Percentiles rank a stretch among this genome's conserved stretches.
phyloP scores from a whole-genome alignment of 2,113 vertebrate species.

The Morone chrysops region DNA sequence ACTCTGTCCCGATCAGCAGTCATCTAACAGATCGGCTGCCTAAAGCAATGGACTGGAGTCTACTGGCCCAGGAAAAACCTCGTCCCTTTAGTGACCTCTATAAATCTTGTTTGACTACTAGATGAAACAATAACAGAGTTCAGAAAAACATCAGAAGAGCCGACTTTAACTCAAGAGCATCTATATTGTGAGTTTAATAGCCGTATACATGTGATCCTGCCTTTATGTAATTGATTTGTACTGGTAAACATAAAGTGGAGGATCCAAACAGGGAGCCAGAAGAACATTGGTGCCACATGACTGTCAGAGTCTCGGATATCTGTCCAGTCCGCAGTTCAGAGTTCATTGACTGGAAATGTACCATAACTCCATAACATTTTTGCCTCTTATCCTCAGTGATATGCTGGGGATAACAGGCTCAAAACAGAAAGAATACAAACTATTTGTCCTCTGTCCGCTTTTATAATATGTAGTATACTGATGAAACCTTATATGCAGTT shows the following conservation, averaged over 20 bases:
- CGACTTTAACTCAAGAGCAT: conserved; percentile 8
- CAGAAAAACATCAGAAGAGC: conserved; percentile 12
- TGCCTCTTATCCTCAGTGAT: background rate
- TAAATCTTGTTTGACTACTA: conserved; percentile 24
- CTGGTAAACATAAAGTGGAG: conserved; percentile 19
- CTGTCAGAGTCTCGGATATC: conserved; percentile 22
- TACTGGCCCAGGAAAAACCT: background rate
- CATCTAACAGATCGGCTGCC: conserved; percentile 48
- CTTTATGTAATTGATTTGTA: conserved; percentile 34
- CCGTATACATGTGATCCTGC: conserved; percentile 38
- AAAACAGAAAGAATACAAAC: background rate
- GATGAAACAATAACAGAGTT: conserved; percentile 19
- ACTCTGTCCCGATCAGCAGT: conserved; percentile 50
- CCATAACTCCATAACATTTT: background rate
- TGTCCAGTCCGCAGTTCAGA: background rate
- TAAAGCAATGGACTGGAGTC: conserved; percentile 20
- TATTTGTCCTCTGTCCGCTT: background rate
- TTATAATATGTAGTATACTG: background rate
- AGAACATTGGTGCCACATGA: conserved; percentile 2
- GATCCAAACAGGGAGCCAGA: background rate
- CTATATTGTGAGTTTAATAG: background rate
- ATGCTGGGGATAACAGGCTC: background rate
- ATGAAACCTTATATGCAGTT: background rate
- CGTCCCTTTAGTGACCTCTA: conserved; percentile 32
- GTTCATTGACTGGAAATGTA: background rate